Evolutionary conservation across 37 sponge, comb jelly and placozoan genomes (phyloP).

Genomic region (Theonella swinhoei): DNA sequence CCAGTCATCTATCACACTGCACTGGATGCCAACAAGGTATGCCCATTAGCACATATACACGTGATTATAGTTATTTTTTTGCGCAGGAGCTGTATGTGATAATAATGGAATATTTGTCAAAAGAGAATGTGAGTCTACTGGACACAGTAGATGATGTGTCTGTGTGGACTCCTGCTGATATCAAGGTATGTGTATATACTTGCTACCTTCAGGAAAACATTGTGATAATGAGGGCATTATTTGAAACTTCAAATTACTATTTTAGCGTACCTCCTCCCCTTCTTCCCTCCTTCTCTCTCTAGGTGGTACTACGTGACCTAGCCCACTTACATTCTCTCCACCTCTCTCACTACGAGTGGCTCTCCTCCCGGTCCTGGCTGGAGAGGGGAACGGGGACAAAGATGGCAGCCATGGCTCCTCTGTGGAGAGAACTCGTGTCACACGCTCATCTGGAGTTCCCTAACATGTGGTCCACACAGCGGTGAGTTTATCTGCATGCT

Average conservation of each 20-base stretch:
- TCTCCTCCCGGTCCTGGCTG: constrained; percentile 45
- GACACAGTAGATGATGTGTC: constrained; percentile 64
- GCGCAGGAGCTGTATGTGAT: constrained; percentile 64
- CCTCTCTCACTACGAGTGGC: constrained; percentile 27
- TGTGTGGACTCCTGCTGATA: constrained; percentile 57
- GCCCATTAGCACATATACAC: not conserved
- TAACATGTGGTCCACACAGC: constrained; percentile 52
- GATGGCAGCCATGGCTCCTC: constrained; percentile 31
- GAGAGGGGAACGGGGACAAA: constrained; percentile 9
- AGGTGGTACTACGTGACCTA: constrained; percentile 72
- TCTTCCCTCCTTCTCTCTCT: not conserved
- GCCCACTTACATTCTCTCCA: constrained; percentile 63
- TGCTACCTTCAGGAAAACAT: too few species aligned
- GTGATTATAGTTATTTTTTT: not conserved
- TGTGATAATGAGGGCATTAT: too few species aligned
- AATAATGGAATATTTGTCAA: constrained; percentile 70
- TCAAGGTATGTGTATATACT: constrained; percentile 41
- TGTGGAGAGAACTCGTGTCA: constrained; percentile 66
- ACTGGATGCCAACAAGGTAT: constrained; percentile 41
- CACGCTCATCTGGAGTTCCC: constrained; percentile 72
- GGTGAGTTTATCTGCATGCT: constrained; percentile 10
- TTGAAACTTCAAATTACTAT: too few species aligned
- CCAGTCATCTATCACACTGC: constrained; percentile 47
- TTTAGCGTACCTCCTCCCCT: not conserved
- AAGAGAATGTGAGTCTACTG: constrained; percentile 34